Percentiles rank a stretch among this genome's conserved stretches.
phyloP scores from a whole-genome alignment of 2,888 invertebrate species.

The Polietes domitor region DNA sequence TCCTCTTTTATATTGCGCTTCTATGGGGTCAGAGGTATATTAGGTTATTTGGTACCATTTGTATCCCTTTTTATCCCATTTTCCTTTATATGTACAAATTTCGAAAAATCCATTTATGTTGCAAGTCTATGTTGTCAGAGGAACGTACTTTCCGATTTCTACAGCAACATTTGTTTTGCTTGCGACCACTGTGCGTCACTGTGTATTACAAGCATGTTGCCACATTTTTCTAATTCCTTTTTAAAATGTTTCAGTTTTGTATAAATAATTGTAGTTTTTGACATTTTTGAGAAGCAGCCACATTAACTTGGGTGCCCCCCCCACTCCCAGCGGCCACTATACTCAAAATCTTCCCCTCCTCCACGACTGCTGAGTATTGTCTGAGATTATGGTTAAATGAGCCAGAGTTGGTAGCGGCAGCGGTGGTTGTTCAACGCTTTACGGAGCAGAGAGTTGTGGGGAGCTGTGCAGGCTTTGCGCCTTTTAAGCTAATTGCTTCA shows the following conservation, averaged over 20 bases:
- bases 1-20: too few relatives aligned
- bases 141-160: too few relatives aligned
- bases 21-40: too few relatives aligned
- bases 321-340: background rate
- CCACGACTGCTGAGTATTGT: conserved; percentile 43
- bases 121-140: too few relatives aligned
- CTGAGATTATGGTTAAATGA: conserved; percentile 58
- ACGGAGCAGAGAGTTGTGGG: too few relatives aligned
- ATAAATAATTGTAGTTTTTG: conserved; percentile 78
- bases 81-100: too few relatives aligned
- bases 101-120: too few relatives aligned
- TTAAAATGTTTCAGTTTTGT: conserved; percentile 77
- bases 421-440: conserved; percentile 33
- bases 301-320: conserved; percentile 19
- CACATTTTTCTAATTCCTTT: conserved; percentile 77
- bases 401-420: conserved; percentile 33
- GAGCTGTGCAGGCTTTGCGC: too few relatives aligned
- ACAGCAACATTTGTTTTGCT: too few relatives aligned
- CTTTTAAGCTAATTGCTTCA: conserved; percentile 60
- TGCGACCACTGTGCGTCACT: conserved; percentile 31
- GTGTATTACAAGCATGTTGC: conserved; percentile 61
- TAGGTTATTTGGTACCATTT: too few relatives aligned
- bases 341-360: conserved; percentile 24
- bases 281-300: conserved; percentile 70
- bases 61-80: too few relatives aligned